Evolutionary conservation across 1,140 invertebrate species (phyloP), one percentile per base, ranked within the genome.

Genomic region (Pemphigus obesinymphae): DNA sequence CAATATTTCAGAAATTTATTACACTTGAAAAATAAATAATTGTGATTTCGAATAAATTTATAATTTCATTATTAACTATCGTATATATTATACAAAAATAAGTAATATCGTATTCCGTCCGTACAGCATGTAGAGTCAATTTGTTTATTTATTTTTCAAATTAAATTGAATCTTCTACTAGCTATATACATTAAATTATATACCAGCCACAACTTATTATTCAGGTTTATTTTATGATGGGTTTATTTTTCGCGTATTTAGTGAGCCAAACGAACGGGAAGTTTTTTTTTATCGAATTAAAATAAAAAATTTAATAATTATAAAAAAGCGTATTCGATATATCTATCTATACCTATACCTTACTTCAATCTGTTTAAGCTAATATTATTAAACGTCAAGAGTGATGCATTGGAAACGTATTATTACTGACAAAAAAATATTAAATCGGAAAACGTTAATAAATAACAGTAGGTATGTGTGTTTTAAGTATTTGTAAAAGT

Each of bases 351-450:
- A n/a, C n/a, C n/a, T n/a, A n/a, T n/a, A n/a, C n/a, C n/a, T n/a
- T n/a, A 45, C 68, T 45, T 45, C 7, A 43, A 70, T 45, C 45
- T 70, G 23, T 20, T 66, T 45, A 43, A 70, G 11, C 37, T 45
- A 45, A 70, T 70, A 70, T 70, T 70, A 70, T 70, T 70, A 70
- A 26, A 70, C 40, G 68, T 70, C 68, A 70, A 26, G 23, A 45
- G 23, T 70, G 68, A 70, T 70, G 23, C 23, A 45, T 45, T 45
- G 23, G 26, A 70, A 70, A 45, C 40, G 68, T 43, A 70, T 70
- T 45, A 70, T 70, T 70, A 45, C 68, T 26, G 68, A 45, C 40
- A 70, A 70, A 43, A n/a, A n/a, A 26, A 45, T 45, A 70, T 70
- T 45, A 29, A 70, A 66, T 29, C 29, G 26, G 58, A 61, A 61